Evolutionary conservation across 2,113 vertebrate species (phyloP).

Genomic region (Sminthopsis crassicaudata): DNA sequence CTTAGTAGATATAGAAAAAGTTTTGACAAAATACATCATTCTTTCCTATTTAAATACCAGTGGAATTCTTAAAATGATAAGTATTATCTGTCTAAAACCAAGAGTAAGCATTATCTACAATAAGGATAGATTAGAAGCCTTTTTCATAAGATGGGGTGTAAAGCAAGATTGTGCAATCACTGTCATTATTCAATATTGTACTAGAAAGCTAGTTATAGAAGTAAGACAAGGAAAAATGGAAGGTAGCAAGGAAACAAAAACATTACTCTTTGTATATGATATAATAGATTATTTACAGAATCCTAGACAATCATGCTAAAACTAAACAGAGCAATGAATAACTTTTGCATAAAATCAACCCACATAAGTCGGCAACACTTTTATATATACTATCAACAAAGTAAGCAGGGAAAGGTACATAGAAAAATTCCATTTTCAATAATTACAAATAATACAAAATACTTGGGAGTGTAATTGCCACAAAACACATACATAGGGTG

Average conservation of each 20-base stretch:
- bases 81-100: neutral
- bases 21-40: neutral
- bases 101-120: neutral
- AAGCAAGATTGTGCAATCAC: neutral
- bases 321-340: neutral
- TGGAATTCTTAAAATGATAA: neutral
- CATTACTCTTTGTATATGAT: neutral
- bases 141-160: neutral
- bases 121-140: neutral
- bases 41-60: neutral
- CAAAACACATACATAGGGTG: neutral
- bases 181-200: neutral
- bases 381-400: neutral
- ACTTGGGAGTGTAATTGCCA: neutral
- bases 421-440: neutral
- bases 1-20: neutral
- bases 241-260: neutral
- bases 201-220: too few relatives aligned
- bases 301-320: neutral
- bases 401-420: neutral
- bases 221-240: too few relatives aligned
- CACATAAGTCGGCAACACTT: neutral
- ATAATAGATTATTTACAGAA: neutral
- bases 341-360: neutral
- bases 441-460: neutral